Conservation (phyloP, 2,113 vertebrate genomes). For the Lepidothrix coronata region DNA sequence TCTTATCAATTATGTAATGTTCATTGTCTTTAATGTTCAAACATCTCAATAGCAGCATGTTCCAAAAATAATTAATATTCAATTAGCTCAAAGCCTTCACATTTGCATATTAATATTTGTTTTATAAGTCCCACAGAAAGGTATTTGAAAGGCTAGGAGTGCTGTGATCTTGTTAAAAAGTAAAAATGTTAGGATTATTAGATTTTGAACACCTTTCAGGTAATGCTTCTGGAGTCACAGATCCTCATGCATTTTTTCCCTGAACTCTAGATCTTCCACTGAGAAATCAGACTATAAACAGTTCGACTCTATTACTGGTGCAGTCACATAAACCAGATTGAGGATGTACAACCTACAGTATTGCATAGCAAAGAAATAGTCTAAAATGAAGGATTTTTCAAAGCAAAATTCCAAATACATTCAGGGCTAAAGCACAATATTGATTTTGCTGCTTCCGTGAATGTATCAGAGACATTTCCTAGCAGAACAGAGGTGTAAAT, state of each 20-base stretch:
- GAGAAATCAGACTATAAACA: not conserved
- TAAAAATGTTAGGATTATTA: conserved; percentile 6
- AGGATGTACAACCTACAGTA: not conserved
- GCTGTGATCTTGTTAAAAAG: conserved; percentile 56
- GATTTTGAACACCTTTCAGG: conserved; percentile 28
- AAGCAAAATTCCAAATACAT: not conserved
- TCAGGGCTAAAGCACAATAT: not conserved
- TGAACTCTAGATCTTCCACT: not conserved
- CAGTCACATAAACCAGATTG: not conserved
- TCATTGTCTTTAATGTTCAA: conserved; percentile 31
- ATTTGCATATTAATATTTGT: conserved; percentile 61
- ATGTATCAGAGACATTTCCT: not conserved
- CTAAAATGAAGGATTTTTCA: not conserved
- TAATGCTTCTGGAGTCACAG: conserved; percentile 33
- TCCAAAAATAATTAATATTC: conserved; percentile 64
- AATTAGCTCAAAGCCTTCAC: conserved; percentile 54
- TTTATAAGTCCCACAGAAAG: conserved; percentile 61
- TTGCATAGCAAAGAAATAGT: not conserved
- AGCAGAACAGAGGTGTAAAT: not conserved
- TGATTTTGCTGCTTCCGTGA: not conserved
- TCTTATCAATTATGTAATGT: conserved; percentile 45
- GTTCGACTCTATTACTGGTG: not conserved
- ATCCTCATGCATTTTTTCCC: conserved; percentile 11
- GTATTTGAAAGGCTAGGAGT: conserved; percentile 50
- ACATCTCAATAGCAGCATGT: conserved; percentile 51